phyloP scores from a whole-genome alignment of 1,140 invertebrate species.

The Frieseomelitta varia region DNA sequence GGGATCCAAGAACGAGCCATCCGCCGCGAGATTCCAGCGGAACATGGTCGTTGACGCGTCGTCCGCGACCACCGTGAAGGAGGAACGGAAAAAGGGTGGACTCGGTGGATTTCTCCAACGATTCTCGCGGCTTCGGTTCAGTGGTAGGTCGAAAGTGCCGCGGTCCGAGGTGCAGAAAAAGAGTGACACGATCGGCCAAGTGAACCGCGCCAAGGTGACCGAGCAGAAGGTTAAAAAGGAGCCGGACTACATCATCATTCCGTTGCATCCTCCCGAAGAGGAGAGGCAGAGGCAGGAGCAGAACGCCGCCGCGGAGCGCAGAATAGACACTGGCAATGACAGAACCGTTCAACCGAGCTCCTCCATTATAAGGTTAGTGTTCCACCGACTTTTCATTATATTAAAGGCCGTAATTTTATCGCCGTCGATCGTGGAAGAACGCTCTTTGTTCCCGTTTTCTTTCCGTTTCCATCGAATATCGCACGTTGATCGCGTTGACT shows the following conservation, averaged over 20 bases:
- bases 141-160: constrained; percentile 80
- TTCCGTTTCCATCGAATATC: background rate
- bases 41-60: constrained; percentile 31
- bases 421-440: background rate
- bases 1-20: constrained; percentile 11
- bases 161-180: constrained; percentile 75
- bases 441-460: background rate
- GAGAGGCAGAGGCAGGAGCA: constrained; percentile 61
- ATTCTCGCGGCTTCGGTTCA: constrained; percentile 81
- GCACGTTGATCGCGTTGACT: constrained; percentile 24
- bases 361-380: constrained; percentile 74
- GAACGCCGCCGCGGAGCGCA: constrained; percentile 41
- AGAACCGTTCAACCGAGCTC: constrained; percentile 66
- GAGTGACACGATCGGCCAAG: constrained; percentile 44
- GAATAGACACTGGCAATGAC: constrained; percentile 28
- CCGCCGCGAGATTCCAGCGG: constrained; percentile 6
- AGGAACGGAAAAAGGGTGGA: constrained; percentile 77
- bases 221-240: constrained; percentile 70
- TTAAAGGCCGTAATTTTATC: background rate
- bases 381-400: no score
- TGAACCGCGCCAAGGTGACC: constrained; percentile 42
- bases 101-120: constrained; percentile 82
- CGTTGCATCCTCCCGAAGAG: constrained; percentile 78
- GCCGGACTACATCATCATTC: constrained; percentile 81
- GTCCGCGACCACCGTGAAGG: constrained; percentile 25